Evolutionary conservation across 2,888 invertebrate species (phyloP).

Genomic region (Ichneumoninae sp.): DNA sequence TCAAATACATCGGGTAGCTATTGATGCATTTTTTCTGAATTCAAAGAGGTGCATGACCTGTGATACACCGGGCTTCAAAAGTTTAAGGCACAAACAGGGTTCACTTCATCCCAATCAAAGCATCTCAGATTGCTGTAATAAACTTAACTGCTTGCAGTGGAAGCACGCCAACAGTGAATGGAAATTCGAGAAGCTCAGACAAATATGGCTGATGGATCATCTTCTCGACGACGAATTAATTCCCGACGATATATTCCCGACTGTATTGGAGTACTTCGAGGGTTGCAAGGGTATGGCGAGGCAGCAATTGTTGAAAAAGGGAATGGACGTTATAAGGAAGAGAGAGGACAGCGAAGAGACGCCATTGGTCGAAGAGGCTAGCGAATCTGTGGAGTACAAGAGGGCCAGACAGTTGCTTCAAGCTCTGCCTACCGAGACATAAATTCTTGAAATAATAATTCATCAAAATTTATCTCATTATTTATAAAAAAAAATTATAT

Average conservation of each 20-base stretch:
- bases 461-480: slow-evolving; percentile 27
- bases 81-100: too few relatives aligned
- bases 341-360: slow-evolving; percentile 86
- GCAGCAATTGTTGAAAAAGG: slow-evolving; percentile 87
- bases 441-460: slow-evolving; percentile 66
- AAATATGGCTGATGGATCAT: slow-evolving; percentile 91
- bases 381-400: slow-evolving; percentile 84
- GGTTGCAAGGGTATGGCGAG: slow-evolving; percentile 89
- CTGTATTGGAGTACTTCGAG: slow-evolving; percentile 90
- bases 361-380: slow-evolving; percentile 79
- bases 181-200: slow-evolving; percentile 93
- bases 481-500: background rate
- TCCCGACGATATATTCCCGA: slow-evolving; percentile 88
- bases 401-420: slow-evolving; percentile 89
- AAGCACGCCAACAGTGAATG: slow-evolving; percentile 89
- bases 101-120: too few relatives aligned
- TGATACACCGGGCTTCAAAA: too few relatives aligned
- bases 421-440: slow-evolving; percentile 86
- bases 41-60: too few relatives aligned
- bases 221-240: slow-evolving; percentile 88
- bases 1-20: too few relatives aligned
- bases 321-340: slow-evolving; percentile 88
- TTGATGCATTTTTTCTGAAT: too few relatives aligned
- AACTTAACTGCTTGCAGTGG: slow-evolving; percentile 86
- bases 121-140: background rate